Base-by-base conservation (phyloP, 2,888 invertebrate genomes). In the Penaeus monodon region DNA sequence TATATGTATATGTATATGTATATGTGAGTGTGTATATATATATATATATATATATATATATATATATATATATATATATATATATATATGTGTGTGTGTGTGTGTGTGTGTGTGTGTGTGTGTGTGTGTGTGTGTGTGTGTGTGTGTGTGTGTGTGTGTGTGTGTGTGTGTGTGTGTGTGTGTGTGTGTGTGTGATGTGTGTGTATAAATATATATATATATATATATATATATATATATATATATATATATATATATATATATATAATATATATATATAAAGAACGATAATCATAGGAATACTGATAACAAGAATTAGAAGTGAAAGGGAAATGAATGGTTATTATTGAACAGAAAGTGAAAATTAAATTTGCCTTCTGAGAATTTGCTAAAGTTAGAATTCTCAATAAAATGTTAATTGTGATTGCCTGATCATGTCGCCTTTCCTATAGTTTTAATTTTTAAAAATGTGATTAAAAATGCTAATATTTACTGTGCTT, bases 51-150 rank as follows among this genome's bases (percentile, higher is more conserved):
- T 33, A 33, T 1, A 33, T 33, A 38, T 38, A 38, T 2, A 38
- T 68, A 12, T 22, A 2, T n/a, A 73, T 29, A 29, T 14, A 7
- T 17, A 38, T 8, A 33, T 3, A 38, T 38, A 38, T 33, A 33
- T 1, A 33, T 33, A 38, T 38, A 38, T 2, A 38, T 68, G 68
- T 68, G 68, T 68, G 68, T 68, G 68, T 68, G 68, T 68, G 68
- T 68, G 68, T 68, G 68, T 68, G 68, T 68, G 68, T 68, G 68
- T 68, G 68, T 68, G 68, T 68, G 68, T 68, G 68, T 68, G 68
- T 68, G 68, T 68, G 68, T 68, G 68, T 68, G 68, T 68, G 68
- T 68, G 68, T 68, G 68, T 68, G 68, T 68, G 68, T 68, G 68
- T 68, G 68, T 68, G 68, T 68, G 68, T 68, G 68, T 68, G 68